Evolutionary conservation across 2,888 invertebrate species (phyloP).

Genomic region (Agriopis aurantiaria): DNA sequence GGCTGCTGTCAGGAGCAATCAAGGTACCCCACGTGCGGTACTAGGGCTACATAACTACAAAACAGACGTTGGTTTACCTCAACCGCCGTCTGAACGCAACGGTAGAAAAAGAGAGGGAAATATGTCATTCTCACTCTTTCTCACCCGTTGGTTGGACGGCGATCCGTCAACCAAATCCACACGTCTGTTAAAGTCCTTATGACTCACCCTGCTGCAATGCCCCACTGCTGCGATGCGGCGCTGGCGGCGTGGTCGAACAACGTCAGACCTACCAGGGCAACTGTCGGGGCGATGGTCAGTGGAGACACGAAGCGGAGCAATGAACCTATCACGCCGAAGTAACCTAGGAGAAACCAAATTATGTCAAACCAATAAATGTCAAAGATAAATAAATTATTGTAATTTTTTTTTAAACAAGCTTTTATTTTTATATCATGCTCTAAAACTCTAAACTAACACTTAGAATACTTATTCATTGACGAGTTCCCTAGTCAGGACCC

Average conservation of each 20-base stretch:
- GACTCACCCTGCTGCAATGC: constrained; percentile 91
- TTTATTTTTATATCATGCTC: no score
- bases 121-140: no score
- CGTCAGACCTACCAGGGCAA: constrained; percentile 93
- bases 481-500: no score
- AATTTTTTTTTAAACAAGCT: no score
- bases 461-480: no score
- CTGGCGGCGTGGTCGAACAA: constrained; percentile 93
- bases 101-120: no score
- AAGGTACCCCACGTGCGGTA: not conserved
- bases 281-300: constrained; percentile 93
- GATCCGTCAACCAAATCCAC: no score
- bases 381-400: no score
- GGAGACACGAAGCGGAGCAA: constrained; percentile 92
- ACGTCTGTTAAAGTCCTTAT: not conserved
- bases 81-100: no score
- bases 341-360: constrained; percentile 63
- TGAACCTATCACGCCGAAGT: constrained; percentile 91
- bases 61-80: no score
- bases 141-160: no score
- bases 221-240: constrained; percentile 95
- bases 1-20: not conserved
- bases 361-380: not conserved
- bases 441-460: no score
- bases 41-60: not conserved